Evolutionary conservation across 2,797 vertebrate genomes (phyloP).

Genomic region (Natrix natrix): DNA sequence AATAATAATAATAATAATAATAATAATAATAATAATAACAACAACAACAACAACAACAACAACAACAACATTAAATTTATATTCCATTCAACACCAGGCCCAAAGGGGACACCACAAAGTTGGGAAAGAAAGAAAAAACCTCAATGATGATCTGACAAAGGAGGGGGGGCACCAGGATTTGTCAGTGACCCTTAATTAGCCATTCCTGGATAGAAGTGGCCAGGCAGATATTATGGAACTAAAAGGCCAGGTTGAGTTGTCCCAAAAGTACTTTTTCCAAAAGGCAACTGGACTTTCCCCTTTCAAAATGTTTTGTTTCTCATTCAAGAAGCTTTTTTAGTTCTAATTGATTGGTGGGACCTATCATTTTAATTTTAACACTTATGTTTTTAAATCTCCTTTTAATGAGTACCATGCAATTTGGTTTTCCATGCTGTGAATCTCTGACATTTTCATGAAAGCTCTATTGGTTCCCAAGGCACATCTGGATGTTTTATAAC

Average conservation of each 20-base stretch:
- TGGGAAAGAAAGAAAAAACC: no score
- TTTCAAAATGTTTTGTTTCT: background rate
- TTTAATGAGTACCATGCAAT: background rate
- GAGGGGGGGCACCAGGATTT: no score
- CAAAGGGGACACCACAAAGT: no score
- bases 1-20: no score
- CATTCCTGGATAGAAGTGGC: background rate
- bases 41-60: no score
- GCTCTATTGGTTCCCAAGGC: slow-evolving; percentile 41
- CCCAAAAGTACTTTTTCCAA: background rate
- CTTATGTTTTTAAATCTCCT: background rate
- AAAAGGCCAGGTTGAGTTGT: background rate
- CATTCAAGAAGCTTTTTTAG: background rate
- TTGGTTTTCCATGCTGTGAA: background rate
- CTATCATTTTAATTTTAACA: background rate
- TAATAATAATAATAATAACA: no score
- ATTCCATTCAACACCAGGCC: background rate
- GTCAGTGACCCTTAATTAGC: no score
- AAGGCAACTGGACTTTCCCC: background rate
- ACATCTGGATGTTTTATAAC: slow-evolving; percentile 26
- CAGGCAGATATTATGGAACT: background rate
- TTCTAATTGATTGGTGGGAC: background rate
- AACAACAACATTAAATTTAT: background rate
- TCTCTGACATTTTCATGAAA: slow-evolving; percentile 17
- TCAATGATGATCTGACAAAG: no score